Evolutionary conservation across 2,888 invertebrate genomes (phyloP), one percentile per base, ranked within the genome.

Genomic region (Blastobasis lacticolella): DNA sequence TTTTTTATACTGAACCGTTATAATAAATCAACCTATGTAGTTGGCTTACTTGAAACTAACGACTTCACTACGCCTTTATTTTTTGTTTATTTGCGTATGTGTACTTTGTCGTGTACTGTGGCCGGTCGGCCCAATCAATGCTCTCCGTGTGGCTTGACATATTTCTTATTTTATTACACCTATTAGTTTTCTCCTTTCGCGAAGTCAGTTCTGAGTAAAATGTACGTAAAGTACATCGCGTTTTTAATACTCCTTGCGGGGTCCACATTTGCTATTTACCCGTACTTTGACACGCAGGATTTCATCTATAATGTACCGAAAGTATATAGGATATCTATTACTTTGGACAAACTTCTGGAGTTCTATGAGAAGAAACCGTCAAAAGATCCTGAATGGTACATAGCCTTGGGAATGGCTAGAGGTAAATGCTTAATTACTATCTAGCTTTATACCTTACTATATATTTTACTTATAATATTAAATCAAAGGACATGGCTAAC

Each of bases 271-370:
- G 71, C 74, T 41, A 86, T 87, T 52, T 88, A 88, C 57, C 87
- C 88, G 3, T 88, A 85, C 55, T 88, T 87, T 53, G 88, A 88
- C 55, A 88, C 88, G 1, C 87, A 88, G 60, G 88, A 87, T 54
- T 87, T 87, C 55, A 87, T 88, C 43, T 88, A 88, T 53, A 88
- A 88, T 68, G 73, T 88, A n/a, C 87, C 88, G 0, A 87, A 88
- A 66, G 88, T 86, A 10, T 88, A 75, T 52, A 73, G 88, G 58
- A 75, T 88, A 57, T 83, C 85, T 5, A 74, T 87, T 1, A 81
- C 84, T 0, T 63, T 88, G 47, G 87, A 87, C 47, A 86, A 80
- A 57, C 57, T 88, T 50, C 61, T 88, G 54, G 80, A 78, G 23
- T 74, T 85, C 60, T 88, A 85, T 59, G 87, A 87, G 57, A 80